Conservation (phyloP, 2,797 vertebrate species). For the Sternotherus odoratus region DNA sequence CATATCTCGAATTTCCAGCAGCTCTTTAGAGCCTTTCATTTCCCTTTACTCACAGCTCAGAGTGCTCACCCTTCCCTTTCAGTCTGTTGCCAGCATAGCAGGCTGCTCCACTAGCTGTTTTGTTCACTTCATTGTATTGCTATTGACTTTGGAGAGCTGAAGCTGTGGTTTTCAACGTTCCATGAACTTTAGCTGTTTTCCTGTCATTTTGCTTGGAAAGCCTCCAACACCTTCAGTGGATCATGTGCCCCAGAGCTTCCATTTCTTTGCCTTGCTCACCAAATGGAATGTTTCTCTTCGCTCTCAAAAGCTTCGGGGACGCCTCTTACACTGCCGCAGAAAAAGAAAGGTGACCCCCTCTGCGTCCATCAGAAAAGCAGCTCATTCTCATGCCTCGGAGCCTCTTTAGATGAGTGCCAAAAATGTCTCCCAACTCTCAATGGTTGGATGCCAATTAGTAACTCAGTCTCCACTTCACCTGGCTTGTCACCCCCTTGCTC, state of each 20-base stretch:
- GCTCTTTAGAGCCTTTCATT: background rate
- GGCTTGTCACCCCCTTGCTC: background rate
- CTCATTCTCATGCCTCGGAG: background rate
- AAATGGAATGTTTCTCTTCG: background rate
- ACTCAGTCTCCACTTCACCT: background rate
- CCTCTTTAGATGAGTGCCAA: background rate
- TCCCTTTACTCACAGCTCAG: background rate
- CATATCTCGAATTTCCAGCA: fast-evolving
- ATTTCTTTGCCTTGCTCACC: background rate
- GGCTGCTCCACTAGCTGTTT: background rate
- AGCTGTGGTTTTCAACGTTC: background rate
- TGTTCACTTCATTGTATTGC: background rate
- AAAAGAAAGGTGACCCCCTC: background rate
- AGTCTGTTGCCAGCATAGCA: background rate
- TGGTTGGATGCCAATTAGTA: background rate
- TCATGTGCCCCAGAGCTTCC: background rate
- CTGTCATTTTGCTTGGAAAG: background rate
- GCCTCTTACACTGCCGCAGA: fast-evolving
- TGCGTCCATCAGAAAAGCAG: background rate
- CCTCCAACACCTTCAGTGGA: background rate
- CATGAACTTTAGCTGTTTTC: background rate
- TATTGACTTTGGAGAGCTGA: fast-evolving
- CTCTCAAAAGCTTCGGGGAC: background rate
- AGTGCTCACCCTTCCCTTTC: background rate
- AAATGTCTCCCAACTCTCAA: background rate